Evolutionary conservation across 2,888 invertebrate species (phyloP), one percentile per base, ranked within the genome.

Genomic region (Papilio protenor): DNA sequence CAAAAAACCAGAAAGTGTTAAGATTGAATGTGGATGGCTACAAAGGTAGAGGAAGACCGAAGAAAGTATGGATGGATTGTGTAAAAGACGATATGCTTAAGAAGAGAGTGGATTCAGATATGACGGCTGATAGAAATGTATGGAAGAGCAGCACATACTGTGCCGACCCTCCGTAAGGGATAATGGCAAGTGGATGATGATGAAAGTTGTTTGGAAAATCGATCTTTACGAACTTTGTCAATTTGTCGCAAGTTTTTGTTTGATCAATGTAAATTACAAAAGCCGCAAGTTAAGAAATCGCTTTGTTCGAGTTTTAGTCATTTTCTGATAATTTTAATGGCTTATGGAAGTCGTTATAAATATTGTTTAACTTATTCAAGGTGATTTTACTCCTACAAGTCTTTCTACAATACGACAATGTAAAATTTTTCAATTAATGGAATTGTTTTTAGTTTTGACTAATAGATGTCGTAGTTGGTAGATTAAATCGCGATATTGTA

Each of bases 221-320:
- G 27, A 69, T 47, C 27, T 70, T 21, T 59, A 23, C 8, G 18
- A 77, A 77, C 74, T 77, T 77, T 74, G 27, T 45, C 77, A 74
- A 70, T 77, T 69, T 74, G 18, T 64, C 52, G 3, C 23, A 66
- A 77, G 47, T 70, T 69, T 14, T 21, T 59, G 73, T 77, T 74
- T 77, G 74, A 77, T 70, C 77, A 74, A 59, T 74, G 77, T 49
- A 74, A 73, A 74, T 77, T 77, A 70, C 69, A 69, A 77, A 49
- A 59, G 21, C 70, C 55, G 27, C 33, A 61, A 23, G 45, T 49
- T 57, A 77, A 40, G 70, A 52, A 64, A 52, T 57, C 40, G 47
- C 66, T 55, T 73, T 66, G 45, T 73, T 57, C 55, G 27, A 75
- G 23, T 47, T 69, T 66, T 73, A 45, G 27, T 57, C 27, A 57